phyloP scores from a whole-genome alignment of 2,797 vertebrate species.

The Ceryle rudis region DNA sequence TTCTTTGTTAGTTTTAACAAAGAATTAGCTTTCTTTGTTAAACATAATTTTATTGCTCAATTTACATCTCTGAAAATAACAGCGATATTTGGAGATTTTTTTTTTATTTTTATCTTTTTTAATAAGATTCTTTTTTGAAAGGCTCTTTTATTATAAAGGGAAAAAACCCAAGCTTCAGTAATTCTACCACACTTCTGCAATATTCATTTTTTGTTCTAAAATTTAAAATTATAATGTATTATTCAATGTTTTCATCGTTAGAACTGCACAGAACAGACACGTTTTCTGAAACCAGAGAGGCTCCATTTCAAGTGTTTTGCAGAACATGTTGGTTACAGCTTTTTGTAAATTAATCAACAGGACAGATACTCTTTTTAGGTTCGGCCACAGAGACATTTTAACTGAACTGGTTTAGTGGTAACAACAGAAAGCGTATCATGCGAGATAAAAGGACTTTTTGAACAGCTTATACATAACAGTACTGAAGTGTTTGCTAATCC shows the following conservation, averaged over 20 bases:
- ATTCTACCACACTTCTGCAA: background rate
- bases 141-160: accelerated
- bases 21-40: background rate
- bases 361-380: background rate
- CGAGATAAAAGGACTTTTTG: background rate
- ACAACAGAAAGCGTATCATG: background rate
- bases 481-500: background rate
- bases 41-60: background rate
- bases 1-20: background rate
- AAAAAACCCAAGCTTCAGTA: background rate
- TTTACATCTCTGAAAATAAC: background rate
- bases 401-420: background rate
- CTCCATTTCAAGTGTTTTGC: background rate
- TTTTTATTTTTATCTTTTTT: background rate
- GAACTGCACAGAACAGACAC: background rate
- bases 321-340: background rate
- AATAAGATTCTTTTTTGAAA: background rate
- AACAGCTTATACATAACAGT: background rate
- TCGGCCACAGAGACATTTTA: background rate
- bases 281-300: background rate
- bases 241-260: background rate
- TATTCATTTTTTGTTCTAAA: background rate
- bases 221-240: background rate
- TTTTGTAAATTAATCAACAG: constrained; percentile 8
- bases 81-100: background rate